Base-by-base conservation (phyloP, 1,140 invertebrate species). In the Coelopa frigida region DNA sequence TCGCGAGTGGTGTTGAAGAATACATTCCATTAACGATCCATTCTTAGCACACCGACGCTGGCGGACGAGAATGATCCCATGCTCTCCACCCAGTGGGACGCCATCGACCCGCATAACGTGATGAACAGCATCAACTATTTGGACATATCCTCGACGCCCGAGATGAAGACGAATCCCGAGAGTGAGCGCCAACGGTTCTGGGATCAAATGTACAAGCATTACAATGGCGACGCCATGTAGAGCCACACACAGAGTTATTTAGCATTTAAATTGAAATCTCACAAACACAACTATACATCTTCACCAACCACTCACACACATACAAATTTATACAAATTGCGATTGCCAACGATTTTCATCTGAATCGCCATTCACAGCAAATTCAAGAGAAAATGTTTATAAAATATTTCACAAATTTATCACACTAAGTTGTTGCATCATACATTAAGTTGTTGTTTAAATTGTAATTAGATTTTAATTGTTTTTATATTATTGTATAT, bases 121-220 rank as follows among this genome's bases (percentile, higher is more conserved):
- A 60, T 65, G 27, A 66, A 70, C 22, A 59, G 55, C 32, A 53
- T 78, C 6, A 73, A 70, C 48, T 78, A 77, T 54, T 64, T 78
- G 36, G 74, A 78, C 46, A 78, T 79, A 37, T 72, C 68, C 3
- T 63, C 66, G 17, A 71, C 73, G 23, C 70, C 78, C 40, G 72
- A 72, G 3, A 54, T 73, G 44, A 58, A 65, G 21, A 59, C 59
- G 6, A 72, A 76, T 53, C 77, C 75, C 0, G 76, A 77, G 51
- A 46, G 66, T 3, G 72, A 72, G 45, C 65, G 76, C 31, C 68
- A 78, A 14, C 65, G 60, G 3, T 78, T 78, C 55, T 79, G 78
- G 78, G 75, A 79, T 57, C 70, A 75, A 58, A 69, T 79, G 22
- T 79, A 77, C 56, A 70, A 74, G 33, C 74, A 76, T 47, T 78